These are phyloP conservation scores for Stenodema calcarata DNA, from an alignment of 2,888 invertebrate genomes.

Conservation along the genomic window DNA sequence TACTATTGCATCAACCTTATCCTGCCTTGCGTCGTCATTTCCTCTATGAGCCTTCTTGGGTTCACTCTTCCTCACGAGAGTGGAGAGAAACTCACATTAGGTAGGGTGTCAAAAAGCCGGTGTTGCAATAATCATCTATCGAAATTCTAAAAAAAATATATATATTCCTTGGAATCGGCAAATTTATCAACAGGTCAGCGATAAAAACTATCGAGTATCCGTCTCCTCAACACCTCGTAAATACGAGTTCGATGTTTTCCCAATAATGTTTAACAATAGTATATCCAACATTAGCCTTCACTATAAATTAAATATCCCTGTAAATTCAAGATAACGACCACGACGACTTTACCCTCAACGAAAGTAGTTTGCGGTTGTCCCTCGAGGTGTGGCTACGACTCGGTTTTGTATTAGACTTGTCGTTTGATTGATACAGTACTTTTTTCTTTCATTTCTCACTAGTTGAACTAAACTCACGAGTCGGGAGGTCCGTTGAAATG, in stretches of 20 bases:
- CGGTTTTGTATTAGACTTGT: too few relatives aligned
- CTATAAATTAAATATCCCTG: too few relatives aligned
- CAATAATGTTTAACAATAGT: neutral
- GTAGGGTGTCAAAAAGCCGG: constrained; percentile 64
- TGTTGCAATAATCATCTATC: neutral
- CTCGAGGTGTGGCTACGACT: too few relatives aligned
- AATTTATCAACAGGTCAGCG: neutral
- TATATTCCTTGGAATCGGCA: neutral
- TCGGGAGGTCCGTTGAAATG: too few relatives aligned
- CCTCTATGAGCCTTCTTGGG: constrained; percentile 96
- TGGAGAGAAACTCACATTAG: constrained; percentile 93
- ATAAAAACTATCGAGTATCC: neutral
- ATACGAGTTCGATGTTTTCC: neutral
- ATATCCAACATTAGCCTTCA: neutral
- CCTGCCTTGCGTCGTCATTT: constrained; percentile 97
- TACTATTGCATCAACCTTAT: constrained; percentile 99
- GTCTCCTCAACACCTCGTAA: neutral
- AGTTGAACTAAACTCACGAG: too few relatives aligned
- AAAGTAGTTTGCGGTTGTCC: too few relatives aligned
- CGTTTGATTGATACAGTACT: too few relatives aligned
- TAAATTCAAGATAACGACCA: too few relatives aligned
- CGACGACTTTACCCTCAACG: too few relatives aligned
- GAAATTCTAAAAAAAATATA: neutral
- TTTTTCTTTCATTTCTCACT: too few relatives aligned
- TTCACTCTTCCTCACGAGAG: constrained; percentile 98